Evolutionary conservation across 2,797 vertebrate genomes (phyloP).

Genomic region (Urocyon cinereoargenteus): DNA sequence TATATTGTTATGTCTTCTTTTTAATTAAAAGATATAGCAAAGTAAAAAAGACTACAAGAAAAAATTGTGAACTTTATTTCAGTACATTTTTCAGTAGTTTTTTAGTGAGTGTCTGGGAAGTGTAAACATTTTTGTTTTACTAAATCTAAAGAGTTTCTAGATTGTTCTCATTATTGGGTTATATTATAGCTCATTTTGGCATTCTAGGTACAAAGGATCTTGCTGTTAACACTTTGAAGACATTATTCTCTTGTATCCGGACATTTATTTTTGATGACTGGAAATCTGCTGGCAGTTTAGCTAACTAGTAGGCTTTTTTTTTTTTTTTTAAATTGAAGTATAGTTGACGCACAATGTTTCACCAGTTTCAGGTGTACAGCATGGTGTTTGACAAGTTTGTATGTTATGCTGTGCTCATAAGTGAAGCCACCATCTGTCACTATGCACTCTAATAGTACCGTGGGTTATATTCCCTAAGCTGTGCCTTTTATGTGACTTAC

Average conservation of each 20-base stretch:
- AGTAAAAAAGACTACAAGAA: background rate
- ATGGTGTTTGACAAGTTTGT: background rate
- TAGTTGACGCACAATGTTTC: background rate
- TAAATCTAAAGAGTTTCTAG: background rate
- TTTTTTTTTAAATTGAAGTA: background rate
- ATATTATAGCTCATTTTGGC: background rate
- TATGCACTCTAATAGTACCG: rapidly evolving
- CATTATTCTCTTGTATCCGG: background rate
- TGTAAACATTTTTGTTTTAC: background rate
- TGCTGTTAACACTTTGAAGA: background rate
- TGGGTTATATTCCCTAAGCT: background rate
- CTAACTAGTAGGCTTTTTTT: background rate
- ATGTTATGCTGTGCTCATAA: background rate
- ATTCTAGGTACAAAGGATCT: conserved; percentile 39
- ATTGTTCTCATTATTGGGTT: background rate
- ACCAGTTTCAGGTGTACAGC: background rate
- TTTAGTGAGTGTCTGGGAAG: background rate
- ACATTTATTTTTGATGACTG: conserved; percentile 29
- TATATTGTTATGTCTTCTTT: background rate
- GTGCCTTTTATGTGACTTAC: background rate
- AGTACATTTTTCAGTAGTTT: background rate
- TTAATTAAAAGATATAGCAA: background rate
- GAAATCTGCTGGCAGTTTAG: background rate
- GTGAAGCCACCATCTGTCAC: background rate
- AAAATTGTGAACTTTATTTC: background rate